Evolutionary conservation across 2,797 vertebrate species (phyloP).

Genomic region (Gymnopithys bicolor): DNA sequence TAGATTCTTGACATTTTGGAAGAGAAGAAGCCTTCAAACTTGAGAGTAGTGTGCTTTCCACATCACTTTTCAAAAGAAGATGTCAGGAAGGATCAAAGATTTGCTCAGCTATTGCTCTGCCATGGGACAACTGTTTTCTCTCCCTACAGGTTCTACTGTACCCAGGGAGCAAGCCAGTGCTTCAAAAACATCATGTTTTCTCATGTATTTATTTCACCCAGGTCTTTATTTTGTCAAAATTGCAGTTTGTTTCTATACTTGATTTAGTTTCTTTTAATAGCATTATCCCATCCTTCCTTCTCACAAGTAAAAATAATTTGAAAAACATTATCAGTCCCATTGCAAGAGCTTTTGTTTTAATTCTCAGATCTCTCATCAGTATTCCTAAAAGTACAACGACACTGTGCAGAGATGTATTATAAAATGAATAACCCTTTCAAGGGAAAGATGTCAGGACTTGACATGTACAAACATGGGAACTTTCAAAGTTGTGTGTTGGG

Average conservation of each 20-base stretch:
- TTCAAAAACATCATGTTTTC: neutral
- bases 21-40: neutral
- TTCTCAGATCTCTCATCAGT: conserved; percentile 3
- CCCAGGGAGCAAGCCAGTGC: neutral
- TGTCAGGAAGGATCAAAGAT: neutral
- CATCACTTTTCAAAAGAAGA: neutral
- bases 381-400: conserved; percentile 7
- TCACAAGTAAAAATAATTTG: neutral
- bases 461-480: conserved; percentile 38
- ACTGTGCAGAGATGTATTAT: conserved; percentile 3
- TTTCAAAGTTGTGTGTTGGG: neutral
- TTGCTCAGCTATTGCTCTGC: neutral
- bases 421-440: conserved; percentile 17
- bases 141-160: neutral
- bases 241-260: neutral
- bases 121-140: fast-evolving
- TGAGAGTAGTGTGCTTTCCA: neutral
- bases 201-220: neutral
- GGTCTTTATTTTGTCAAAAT: neutral
- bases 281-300: neutral
- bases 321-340: neutral
- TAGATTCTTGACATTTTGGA: neutral
- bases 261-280: neutral
- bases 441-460: conserved; percentile 19
- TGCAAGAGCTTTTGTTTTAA: neutral